A percentile compares a stretch with the other conserved stretches of the same genome.
phyloP scores from a whole-genome alignment of 1,140 invertebrate species.

The Eulimnadia texana region DNA sequence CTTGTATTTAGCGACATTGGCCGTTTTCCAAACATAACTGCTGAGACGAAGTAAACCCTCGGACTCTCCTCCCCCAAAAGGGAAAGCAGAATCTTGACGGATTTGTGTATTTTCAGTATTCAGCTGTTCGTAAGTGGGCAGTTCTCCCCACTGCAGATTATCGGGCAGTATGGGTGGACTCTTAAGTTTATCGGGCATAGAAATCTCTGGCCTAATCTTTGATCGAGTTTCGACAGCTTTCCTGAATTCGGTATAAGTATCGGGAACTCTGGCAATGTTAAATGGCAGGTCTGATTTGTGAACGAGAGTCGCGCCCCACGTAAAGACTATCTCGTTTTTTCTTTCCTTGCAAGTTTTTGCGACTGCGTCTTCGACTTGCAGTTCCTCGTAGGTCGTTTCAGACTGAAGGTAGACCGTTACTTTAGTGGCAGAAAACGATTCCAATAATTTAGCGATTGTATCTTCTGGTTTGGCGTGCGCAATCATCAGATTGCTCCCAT shows the following conservation, averaged over 20 bases:
- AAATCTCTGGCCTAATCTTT: constrained; percentile 22
- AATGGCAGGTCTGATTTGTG: constrained; percentile 31
- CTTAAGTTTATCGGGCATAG: constrained; percentile 25
- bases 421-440: constrained; percentile 18
- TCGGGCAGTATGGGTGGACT: constrained; percentile 22
- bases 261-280: constrained; percentile 25
- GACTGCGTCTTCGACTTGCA: constrained; percentile 26
- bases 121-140: constrained; percentile 25
- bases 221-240: constrained; percentile 26
- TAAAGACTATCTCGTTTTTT: constrained; percentile 24
- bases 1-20: constrained; percentile 30
- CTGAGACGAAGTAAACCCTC: constrained; percentile 25
- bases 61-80: constrained; percentile 29
- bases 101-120: constrained; percentile 13
- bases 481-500: constrained; percentile 24
- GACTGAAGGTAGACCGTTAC: constrained; percentile 25
- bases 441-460: constrained; percentile 25
- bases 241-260: constrained; percentile 32
- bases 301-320: constrained; percentile 30
- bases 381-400: constrained; percentile 30
- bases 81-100: constrained; percentile 25
- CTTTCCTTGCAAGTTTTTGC: constrained; percentile 19
- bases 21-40: constrained; percentile 29
- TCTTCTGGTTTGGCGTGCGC: constrained; percentile 27
- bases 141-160: constrained; percentile 22